phyloP scores from a whole-genome alignment of 2,797 vertebrate species.

The Hemitrygon akajei region DNA sequence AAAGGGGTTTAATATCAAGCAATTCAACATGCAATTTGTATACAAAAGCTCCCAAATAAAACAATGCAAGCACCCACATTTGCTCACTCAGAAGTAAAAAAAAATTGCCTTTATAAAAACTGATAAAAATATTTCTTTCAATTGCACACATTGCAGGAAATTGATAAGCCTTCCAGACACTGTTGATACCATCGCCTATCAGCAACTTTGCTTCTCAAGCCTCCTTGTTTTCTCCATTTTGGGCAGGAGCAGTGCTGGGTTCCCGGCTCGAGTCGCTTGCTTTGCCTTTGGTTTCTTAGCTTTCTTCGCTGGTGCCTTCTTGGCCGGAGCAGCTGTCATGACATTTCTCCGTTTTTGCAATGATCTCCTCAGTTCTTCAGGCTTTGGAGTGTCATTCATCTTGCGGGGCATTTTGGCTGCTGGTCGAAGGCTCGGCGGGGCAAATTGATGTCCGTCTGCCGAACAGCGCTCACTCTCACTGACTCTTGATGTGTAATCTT shows the following conservation, averaged over 20 bases:
- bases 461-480: too few relatives aligned
- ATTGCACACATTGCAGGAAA: constrained; percentile 30
- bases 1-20: constrained; percentile 7
- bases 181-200: background rate
- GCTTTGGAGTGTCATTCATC: too few relatives aligned
- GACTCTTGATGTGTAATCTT: too few relatives aligned
- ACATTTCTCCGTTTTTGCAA: too few relatives aligned
- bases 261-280: background rate
- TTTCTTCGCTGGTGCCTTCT: too few relatives aligned
- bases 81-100: constrained; percentile 31
- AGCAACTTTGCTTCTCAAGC: constrained; percentile 8
- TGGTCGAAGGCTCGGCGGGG: too few relatives aligned
- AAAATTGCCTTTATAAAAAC: constrained; percentile 34
- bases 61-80: background rate
- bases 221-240: constrained; percentile 36
- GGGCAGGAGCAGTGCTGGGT: background rate
- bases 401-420: too few relatives aligned
- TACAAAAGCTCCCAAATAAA: constrained; percentile 26
- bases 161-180: background rate
- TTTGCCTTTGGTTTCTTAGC: constrained; percentile 13
- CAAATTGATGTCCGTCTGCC: too few relatives aligned
- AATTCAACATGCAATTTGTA: constrained; percentile 5
- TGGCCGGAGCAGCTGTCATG: too few relatives aligned
- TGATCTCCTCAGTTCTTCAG: too few relatives aligned
- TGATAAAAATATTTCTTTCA: constrained; percentile 36